Conservation (phyloP, 2,888 invertebrate species). For the Hemistola chrysoprasaria region DNA sequence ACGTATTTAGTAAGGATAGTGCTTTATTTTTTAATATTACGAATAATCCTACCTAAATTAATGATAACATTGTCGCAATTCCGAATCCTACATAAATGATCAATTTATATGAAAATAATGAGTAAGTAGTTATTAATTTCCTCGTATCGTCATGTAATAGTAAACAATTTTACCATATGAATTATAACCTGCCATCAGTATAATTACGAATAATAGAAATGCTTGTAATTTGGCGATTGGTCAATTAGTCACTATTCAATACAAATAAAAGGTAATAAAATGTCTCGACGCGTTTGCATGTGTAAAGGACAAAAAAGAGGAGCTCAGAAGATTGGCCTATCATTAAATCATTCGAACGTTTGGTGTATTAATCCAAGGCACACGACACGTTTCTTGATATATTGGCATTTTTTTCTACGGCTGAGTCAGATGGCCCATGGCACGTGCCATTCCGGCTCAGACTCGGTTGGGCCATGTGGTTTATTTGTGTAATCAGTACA, state of each 20-base stretch:
- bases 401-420: slow-evolving; percentile 33
- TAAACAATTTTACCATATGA: neutral
- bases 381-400: slow-evolving; percentile 35
- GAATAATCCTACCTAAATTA: slow-evolving; percentile 6
- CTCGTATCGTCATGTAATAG: no score
- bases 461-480: slow-evolving; percentile 19
- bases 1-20: slow-evolving; percentile 12
- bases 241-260: slow-evolving; percentile 17
- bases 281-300: slow-evolving; percentile 25
- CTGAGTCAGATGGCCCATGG: slow-evolving; percentile 39
- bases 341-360: slow-evolving; percentile 32
- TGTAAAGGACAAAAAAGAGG: slow-evolving; percentile 16
- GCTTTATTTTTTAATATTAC: slow-evolving; percentile 14
- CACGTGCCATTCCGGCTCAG: slow-evolving; percentile 37
- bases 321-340: slow-evolving; percentile 29
- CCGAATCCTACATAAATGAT: no score
- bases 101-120: no score
- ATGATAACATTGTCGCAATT: no score
- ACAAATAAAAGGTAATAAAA: slow-evolving; percentile 22
- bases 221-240: slow-evolving; percentile 15
- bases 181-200: slow-evolving; percentile 1
- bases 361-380: slow-evolving; percentile 38
- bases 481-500: slow-evolving; percentile 1
- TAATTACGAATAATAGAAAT: slow-evolving; percentile 18
- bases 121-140: neutral